A percentile compares a stretch with the other conserved stretches of the same genome.
Conservation (phyloP, 1,140 invertebrate species). For the Drosophila carrolli region DNA sequence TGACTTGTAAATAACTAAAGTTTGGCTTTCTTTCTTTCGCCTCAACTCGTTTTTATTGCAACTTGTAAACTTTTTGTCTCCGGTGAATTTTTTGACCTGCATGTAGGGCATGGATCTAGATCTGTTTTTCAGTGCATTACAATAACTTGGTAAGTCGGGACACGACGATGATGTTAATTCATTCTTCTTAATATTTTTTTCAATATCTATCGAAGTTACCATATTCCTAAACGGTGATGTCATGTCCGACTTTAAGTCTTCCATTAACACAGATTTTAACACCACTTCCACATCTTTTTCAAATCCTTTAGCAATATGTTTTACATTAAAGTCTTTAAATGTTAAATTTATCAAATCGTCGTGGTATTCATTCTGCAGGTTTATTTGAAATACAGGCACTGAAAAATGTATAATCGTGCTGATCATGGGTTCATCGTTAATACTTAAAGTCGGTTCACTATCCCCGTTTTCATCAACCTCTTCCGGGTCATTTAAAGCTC, state of each 20-base stretch:
- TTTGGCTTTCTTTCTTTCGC: conserved; percentile 51
- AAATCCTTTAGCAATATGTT: conserved; percentile 88
- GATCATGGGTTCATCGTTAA: conserved; percentile 27
- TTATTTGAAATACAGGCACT: conserved; percentile 89
- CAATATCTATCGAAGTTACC: conserved; percentile 89
- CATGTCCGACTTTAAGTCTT: conserved; percentile 92
- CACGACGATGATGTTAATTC: conserved; percentile 91
- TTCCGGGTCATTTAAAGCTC: conserved; percentile 20
- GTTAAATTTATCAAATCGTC: conserved; percentile 90
- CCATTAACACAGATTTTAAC: conserved; percentile 93
- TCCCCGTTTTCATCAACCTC: conserved; percentile 33
- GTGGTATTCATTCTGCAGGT: conserved; percentile 88
- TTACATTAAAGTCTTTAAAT: conserved; percentile 92
- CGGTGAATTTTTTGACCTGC: conserved; percentile 65
- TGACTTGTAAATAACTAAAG: conserved; percentile 72
- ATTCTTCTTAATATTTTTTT: conserved; percentile 58
- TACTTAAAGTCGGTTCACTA: conserved; percentile 28
- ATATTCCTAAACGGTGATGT: conserved; percentile 92
- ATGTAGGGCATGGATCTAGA: conserved; percentile 87
- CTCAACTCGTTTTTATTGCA: conserved; percentile 38
- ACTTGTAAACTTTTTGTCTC: conserved; percentile 35
- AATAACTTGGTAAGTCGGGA: conserved; percentile 88
- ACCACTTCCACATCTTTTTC: conserved; percentile 90
- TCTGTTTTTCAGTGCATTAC: conserved; percentile 42
- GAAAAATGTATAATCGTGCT: conserved; percentile 88